These are phyloP conservation scores for Penaeus indicus DNA, from an alignment of 1,140 invertebrate species.

Conservation along the genomic window DNA sequence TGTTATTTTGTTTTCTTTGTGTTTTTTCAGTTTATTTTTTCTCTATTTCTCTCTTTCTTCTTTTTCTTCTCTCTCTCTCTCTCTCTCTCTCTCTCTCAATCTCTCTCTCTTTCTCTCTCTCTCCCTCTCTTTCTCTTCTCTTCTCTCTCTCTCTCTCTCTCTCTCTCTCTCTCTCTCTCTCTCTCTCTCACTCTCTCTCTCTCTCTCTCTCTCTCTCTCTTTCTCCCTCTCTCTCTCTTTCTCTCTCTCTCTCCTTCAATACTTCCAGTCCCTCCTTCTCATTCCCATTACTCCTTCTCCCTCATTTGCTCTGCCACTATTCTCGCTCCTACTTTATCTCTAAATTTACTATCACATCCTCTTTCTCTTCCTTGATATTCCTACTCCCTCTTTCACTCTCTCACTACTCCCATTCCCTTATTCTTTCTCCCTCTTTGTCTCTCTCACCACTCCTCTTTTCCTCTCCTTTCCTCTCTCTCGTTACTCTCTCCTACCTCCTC, in stretches of 20 bases:
- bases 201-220: not conserved
- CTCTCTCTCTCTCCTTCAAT: not conserved
- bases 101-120: too few species aligned
- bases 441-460: too few species aligned
- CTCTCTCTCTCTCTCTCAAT: not conserved
- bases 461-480: too few species aligned
- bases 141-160: not conserved
- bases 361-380: not conserved
- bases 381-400: not conserved
- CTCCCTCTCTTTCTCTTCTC: not conserved
- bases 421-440: not conserved
- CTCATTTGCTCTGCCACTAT: not conserved
- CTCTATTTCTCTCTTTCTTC: too few species aligned
- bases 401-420: too few species aligned
- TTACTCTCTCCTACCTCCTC: too few species aligned
- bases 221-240: slow-evolving; percentile 10
- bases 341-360: too few species aligned
- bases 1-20: too few species aligned
- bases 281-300: slow-evolving; percentile 4
- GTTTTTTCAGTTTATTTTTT: too few species aligned
- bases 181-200: not conserved
- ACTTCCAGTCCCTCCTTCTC: not conserved
- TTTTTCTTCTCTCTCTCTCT: not conserved
- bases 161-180: not conserved
- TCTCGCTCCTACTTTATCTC: not conserved